A percentile compares a stretch with the other conserved stretches of the same genome.
Conservation (phyloP, 2,888 invertebrate genomes). For the Cyclophora albipunctata region DNA sequence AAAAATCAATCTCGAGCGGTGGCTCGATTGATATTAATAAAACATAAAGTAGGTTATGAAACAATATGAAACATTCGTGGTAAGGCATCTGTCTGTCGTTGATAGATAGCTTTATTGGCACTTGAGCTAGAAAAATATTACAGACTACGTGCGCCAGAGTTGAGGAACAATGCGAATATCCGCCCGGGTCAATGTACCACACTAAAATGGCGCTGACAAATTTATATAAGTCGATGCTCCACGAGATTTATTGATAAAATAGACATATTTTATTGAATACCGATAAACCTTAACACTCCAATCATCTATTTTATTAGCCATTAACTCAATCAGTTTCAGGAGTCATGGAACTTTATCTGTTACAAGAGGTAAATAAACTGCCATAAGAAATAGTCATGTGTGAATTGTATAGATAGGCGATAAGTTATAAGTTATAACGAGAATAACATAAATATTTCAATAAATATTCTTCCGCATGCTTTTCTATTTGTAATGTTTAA, state of each 20-base stretch:
- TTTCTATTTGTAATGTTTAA: too few relatives aligned
- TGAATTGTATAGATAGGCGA: too few relatives aligned
- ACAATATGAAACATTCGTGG: too few relatives aligned
- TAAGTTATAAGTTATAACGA: too few relatives aligned
- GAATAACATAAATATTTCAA: too few relatives aligned
- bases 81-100: neutral
- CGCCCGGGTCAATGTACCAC: constrained; percentile 46
- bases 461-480: too few relatives aligned
- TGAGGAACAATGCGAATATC: constrained; percentile 47
- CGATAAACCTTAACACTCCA: constrained; percentile 12
- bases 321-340: constrained; percentile 13
- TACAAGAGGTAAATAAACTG: too few relatives aligned
- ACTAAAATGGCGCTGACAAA: constrained; percentile 41
- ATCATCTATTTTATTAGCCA: constrained; percentile 13
- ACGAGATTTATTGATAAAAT: constrained; percentile 11
- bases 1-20: too few relatives aligned
- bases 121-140: constrained; percentile 20
- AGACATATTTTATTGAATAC: constrained; percentile 14
- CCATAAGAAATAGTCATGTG: too few relatives aligned
- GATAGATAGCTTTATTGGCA: constrained; percentile 25
- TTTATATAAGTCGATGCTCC: constrained; percentile 13
- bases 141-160: constrained; percentile 36
- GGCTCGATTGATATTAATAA: too few relatives aligned
- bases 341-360: constrained; percentile 6
- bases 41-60: too few relatives aligned